These are phyloP conservation scores for Trichopria drosophilae DNA, from an alignment of 2,888 invertebrate species.

Conservation along the genomic window DNA sequence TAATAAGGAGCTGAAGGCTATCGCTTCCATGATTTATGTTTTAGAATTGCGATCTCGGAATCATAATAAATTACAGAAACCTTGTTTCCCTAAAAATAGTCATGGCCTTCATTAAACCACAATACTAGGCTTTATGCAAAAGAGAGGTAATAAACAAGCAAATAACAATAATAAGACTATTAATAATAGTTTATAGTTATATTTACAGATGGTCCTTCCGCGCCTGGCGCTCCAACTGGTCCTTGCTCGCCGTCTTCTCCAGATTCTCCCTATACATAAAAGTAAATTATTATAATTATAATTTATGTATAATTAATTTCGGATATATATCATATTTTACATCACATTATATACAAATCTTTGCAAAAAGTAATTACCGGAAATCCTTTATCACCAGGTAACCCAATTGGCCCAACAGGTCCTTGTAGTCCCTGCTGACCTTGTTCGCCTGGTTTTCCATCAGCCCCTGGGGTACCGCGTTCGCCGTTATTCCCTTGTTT, in stretches of 20 bases:
- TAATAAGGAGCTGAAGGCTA: no score
- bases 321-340: not conserved
- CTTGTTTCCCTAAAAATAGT: no score
- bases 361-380: slow-evolving; percentile 60
- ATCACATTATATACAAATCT: slow-evolving; percentile 7
- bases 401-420: slow-evolving; percentile 73
- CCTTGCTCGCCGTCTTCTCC: slow-evolving; percentile 83
- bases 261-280: slow-evolving; percentile 67
- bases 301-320: slow-evolving; percentile 7
- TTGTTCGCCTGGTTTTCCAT: slow-evolving; percentile 70
- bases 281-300: slow-evolving; percentile 6
- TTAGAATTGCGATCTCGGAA: no score
- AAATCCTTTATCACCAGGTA: slow-evolving; percentile 77
- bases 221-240: slow-evolving; percentile 71
- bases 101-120: no score
- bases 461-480: slow-evolving; percentile 74
- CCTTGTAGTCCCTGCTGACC: slow-evolving; percentile 81
- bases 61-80: no score
- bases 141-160: no score
- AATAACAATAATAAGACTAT: no score
- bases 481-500: slow-evolving; percentile 73
- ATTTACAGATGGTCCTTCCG: slow-evolving; percentile 73
- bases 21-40: no score
- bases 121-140: no score
- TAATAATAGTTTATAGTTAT: no score